Conservation (phyloP, 2,888 invertebrate genomes). For the Microctonus hyperodae region DNA sequence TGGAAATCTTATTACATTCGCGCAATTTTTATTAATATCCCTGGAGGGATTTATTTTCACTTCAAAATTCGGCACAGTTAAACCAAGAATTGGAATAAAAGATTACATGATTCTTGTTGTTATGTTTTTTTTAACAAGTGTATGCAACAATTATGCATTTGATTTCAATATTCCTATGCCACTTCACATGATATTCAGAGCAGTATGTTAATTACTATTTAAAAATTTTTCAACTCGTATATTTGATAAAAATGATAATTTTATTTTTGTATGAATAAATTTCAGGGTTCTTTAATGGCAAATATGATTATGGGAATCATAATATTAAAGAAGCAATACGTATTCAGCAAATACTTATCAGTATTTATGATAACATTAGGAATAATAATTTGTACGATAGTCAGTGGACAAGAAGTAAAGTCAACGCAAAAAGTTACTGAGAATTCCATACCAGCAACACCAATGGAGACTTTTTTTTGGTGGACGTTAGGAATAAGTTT, state of each 20-base stretch:
- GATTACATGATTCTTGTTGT: slow-evolving; percentile 84
- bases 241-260: background rate
- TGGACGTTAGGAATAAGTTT: slow-evolving; percentile 79
- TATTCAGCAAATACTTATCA: slow-evolving; percentile 85
- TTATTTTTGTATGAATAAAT: slow-evolving; percentile 40
- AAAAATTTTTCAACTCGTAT: background rate
- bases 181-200: slow-evolving; percentile 97
- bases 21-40: slow-evolving; percentile 92
- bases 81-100: slow-evolving; percentile 77
- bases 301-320: slow-evolving; percentile 95
- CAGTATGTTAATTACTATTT: slow-evolving; percentile 68
- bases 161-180: slow-evolving; percentile 98
- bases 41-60: slow-evolving; percentile 86
- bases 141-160: slow-evolving; percentile 94
- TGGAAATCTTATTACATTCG: slow-evolving; percentile 95
- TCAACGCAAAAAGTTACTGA: slow-evolving; percentile 59
- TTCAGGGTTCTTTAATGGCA: slow-evolving; percentile 91
- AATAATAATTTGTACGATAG: slow-evolving; percentile 88
- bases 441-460: slow-evolving; percentile 59
- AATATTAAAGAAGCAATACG: slow-evolving; percentile 84
- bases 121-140: slow-evolving; percentile 91
- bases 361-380: slow-evolving; percentile 94
- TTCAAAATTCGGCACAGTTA: slow-evolving; percentile 82
- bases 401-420: slow-evolving; percentile 78
- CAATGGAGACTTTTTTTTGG: slow-evolving; percentile 69